These are phyloP conservation scores for Gymnocheta viridis DNA, from an alignment of 2,888 invertebrate species.

Conservation along the genomic window DNA sequence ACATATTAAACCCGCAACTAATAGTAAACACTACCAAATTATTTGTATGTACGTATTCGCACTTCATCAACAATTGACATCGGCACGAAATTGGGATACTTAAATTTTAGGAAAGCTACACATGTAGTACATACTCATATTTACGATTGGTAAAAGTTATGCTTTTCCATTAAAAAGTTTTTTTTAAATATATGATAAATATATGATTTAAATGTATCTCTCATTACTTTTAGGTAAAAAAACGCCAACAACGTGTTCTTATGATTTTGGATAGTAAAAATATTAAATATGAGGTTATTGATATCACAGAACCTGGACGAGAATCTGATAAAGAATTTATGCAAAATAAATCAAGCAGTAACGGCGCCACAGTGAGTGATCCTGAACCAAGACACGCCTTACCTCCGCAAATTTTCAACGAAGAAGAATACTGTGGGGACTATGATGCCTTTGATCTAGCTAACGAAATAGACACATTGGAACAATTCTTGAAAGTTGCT, in stretches of 20 bases:
- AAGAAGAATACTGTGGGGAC: slow-evolving; percentile 93
- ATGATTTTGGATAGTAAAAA: slow-evolving; percentile 96
- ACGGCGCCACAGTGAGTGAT: slow-evolving; percentile 88
- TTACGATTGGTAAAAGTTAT: too few species aligned
- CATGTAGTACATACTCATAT: too few species aligned
- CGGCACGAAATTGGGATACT: too few species aligned
- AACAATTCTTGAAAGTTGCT: slow-evolving; percentile 91
- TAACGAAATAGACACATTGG: slow-evolving; percentile 94
- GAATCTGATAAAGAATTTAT: slow-evolving; percentile 95
- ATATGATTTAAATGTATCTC: neutral
- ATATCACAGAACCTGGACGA: slow-evolving; percentile 96
- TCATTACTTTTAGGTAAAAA: slow-evolving; percentile 90
- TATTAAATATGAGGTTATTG: slow-evolving; percentile 94
- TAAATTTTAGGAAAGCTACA: too few species aligned
- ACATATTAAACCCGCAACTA: too few species aligned
- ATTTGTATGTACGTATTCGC: too few species aligned
- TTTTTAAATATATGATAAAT: neutral
- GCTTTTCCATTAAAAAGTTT: too few species aligned
- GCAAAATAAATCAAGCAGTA: slow-evolving; percentile 92
- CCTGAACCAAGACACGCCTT: slow-evolving; percentile 89
- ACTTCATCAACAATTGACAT: too few species aligned
- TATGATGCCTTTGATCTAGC: slow-evolving; percentile 96
- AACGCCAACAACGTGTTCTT: slow-evolving; percentile 95
- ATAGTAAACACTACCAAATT: too few species aligned
- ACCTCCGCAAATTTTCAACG: slow-evolving; percentile 97